Evolutionary conservation across 2,888 invertebrate genomes (phyloP), one percentile per base, ranked within the genome.

Genomic region (Hypselothyrea guttata): DNA sequence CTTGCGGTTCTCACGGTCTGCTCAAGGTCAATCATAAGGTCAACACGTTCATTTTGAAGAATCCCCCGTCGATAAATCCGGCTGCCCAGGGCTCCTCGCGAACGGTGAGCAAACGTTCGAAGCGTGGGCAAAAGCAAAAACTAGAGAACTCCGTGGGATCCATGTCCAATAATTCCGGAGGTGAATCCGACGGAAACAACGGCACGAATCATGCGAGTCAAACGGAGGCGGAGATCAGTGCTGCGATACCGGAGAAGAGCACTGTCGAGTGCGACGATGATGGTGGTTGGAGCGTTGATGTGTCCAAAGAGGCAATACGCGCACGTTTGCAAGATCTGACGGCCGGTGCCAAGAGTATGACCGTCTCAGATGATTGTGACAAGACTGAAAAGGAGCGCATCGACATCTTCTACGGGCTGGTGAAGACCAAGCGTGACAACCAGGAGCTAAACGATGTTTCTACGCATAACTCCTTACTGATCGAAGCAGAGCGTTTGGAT

Each of bases 31-130:
- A 96, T 89, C 99, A 99, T 91, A 98, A 98, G 90, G 93, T 99
- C 79, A 98, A 98, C 89, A 98, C 99, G 4, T 99, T 96, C 92
- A 99, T 99, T 87, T 91, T 99, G 77, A 99, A 99, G 92, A 99
- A 99, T 92, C 99, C 99, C 76, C 99, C 99, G 62, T 95, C 95
- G 72, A 88, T 92, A 64, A 95, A 95, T 89, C 95, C 94, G 18
- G 93, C 94, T 63, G 92, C 93, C 46, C 95, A 94, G 90, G 97
- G 97, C 30, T 95, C 96, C 8, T 96, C 97, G 0, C 91, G 96
- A 75, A 97, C 97, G 51, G 96, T 97, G 88, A 96, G 96, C 42
- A 96, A 89, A 45, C 89, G 89, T 46, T 75, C 87, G 2, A 88
- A 76, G 58, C 88, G 89, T 40, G 74, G 91, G 92, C 82, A 83